Base-by-base conservation (phyloP, 2,113 vertebrate genomes). In the Himantopus leucocephalus region DNA sequence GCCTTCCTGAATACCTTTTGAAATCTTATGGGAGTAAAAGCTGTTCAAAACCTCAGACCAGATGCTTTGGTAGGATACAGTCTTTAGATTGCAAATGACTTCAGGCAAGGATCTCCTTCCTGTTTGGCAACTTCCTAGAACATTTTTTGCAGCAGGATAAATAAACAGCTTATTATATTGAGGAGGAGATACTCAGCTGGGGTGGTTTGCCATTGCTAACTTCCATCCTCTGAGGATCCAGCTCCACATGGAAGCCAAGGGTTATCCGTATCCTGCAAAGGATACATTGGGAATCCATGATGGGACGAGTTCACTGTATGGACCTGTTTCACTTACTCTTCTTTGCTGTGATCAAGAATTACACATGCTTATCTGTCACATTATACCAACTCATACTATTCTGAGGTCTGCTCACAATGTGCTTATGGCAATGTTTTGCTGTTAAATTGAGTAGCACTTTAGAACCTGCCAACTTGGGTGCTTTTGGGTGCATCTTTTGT, bases 71-170 rank as follows among this genome's bases (percentile, higher is more conserved):
- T 92, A 83, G 56, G 74, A 95, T 91, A 26, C 66, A 87, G 74
- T 72, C 73, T 91, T 96, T 70, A 92, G 80, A 41, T 27, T 92
- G 84, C 91, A 94, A 95, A 92, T 94, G 90, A 91, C 91, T 96
- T 88, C 70, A 95, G 89, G 84, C 84, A 89, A 94, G 77, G 71
- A 85, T 85, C 87, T 85, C 63, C 94, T 96, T 97, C 96, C 94
- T 96, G 91, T 92, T 91, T 97, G 95, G 84, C 89, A 95, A 88
- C 84, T 94, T 92, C 87, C 77, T 92, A 87, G 89, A 68, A 82
- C 62, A 62, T 34, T 87, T 92, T 92, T 94, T 96, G 63, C 66
- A 94, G 89, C 62, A 47, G 80, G 64, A 92, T 87, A 88, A 86
- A 73, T 94, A 93, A 96, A 92, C 78, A 90, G 41, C 41, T 90